Evolutionary conservation across 53 echinoderm and acorn worm genomes (phyloP).

Genomic region (Luidia sarsii): DNA sequence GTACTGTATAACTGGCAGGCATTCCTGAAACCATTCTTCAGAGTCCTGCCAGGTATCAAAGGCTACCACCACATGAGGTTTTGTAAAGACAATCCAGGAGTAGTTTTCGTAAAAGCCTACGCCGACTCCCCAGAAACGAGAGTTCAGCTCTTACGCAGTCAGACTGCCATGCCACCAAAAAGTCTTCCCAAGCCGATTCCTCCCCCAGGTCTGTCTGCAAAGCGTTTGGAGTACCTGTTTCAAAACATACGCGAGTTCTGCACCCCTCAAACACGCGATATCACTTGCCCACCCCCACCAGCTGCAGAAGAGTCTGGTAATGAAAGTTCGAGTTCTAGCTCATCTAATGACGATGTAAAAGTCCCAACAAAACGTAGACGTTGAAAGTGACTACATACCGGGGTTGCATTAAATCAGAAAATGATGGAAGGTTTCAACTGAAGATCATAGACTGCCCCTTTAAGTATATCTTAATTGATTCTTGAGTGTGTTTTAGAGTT

Average conservation of each 20-base stretch:
- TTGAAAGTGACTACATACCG: background rate
- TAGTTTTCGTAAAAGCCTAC: background rate
- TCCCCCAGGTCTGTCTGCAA: constrained; percentile 12
- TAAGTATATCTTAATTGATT: too few species aligned
- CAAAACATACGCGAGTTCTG: background rate
- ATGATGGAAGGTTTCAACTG: too few species aligned
- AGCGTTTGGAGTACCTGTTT: background rate
- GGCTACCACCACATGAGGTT: constrained; percentile 40
- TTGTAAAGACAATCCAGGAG: background rate
- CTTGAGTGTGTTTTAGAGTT: too few species aligned
- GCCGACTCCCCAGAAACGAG: constrained; percentile 13
- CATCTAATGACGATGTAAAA: background rate
- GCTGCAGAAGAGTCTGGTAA: too few species aligned
- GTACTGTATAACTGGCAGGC: constrained; percentile 55
- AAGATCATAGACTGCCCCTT: too few species aligned
- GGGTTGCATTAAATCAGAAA: too few species aligned
- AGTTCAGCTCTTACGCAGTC: constrained; percentile 13
- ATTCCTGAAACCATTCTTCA: constrained; percentile 43
- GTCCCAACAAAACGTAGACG: constrained; percentile 24
- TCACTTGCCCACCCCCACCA: constrained; percentile 17
- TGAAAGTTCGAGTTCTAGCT: too few species aligned
- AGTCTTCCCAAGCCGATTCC: constrained; percentile 1
- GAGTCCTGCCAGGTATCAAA: constrained; percentile 36
- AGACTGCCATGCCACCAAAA: background rate
- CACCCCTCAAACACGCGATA: background rate